Evolutionary conservation across 2,888 invertebrate genomes (phyloP).

Genomic region (Drosophila maculinotata): DNA sequence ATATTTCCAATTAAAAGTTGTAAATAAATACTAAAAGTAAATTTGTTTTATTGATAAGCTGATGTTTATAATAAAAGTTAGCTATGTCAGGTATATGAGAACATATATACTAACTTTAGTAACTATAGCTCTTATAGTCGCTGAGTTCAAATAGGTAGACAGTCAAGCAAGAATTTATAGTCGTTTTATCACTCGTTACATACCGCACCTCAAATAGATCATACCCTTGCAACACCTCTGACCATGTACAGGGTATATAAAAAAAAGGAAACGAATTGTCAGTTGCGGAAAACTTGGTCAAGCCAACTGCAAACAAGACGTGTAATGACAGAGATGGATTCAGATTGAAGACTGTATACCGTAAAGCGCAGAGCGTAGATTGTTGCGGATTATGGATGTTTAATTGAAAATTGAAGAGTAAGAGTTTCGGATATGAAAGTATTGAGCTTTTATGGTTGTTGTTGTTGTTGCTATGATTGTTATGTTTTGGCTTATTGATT

Average conservation of each 20-base stretch:
- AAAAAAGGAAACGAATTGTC: conserved; percentile 64
- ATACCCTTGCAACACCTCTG: background rate
- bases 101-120: no score
- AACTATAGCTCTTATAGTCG: no score
- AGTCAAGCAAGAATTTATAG: no score
- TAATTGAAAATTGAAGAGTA: conserved; percentile 18
- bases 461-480: background rate
- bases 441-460: conserved; percentile 1
- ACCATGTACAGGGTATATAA: conserved; percentile 1
- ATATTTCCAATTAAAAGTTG: no score
- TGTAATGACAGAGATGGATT: conserved; percentile 24
- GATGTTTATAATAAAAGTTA: no score
- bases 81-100: no score
- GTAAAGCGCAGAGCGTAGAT: no score
- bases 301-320: conserved; percentile 26
- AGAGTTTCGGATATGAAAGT: conserved; percentile 39
- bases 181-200: no score
- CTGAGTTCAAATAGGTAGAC: no score
- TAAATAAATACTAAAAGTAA: no score
- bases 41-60: no score
- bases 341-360: background rate
- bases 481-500: conserved; percentile 17
- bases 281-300: conserved; percentile 68
- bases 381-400: background rate
- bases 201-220: conserved; percentile 3